Percentiles rank a stretch among this genome's conserved stretches.
Evolutionary conservation across 2,797 vertebrate species (phyloP).

Genomic region (Neoniphon sammara): DNA sequence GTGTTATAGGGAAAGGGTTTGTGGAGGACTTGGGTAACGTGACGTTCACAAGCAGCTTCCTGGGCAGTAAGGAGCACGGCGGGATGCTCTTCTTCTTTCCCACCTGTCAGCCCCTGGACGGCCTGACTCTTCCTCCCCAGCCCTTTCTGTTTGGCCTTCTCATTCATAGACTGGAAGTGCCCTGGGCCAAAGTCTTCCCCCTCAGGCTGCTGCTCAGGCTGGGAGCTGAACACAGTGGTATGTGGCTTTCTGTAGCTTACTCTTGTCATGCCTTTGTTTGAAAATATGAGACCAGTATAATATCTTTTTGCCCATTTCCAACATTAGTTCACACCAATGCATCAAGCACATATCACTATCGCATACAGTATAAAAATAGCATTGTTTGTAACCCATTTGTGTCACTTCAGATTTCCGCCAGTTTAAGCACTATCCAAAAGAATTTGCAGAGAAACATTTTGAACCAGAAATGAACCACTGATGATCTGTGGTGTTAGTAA

Average conservation of each 20-base stretch:
- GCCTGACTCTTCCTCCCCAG: constrained; percentile 82
- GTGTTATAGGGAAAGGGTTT: constrained; percentile 85
- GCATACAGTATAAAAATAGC: no score
- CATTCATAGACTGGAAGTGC: constrained; percentile 94
- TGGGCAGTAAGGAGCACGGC: constrained; percentile 90
- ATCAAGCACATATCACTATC: background rate
- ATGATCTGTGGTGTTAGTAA: no score
- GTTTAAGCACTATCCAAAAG: background rate
- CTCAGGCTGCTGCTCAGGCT: constrained; percentile 91
- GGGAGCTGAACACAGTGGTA: constrained; percentile 89
- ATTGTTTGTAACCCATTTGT: background rate
- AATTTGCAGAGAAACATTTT: no score
- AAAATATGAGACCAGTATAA: background rate
- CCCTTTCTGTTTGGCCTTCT: constrained; percentile 92
- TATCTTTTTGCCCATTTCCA: background rate
- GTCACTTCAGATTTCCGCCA: background rate
- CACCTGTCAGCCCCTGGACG: constrained; percentile 88
- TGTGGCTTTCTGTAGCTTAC: constrained; percentile 39
- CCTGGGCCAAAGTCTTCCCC: constrained; percentile 97
- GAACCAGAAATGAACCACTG: no score
- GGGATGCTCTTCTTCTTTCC: constrained; percentile 93
- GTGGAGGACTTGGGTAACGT: constrained; percentile 90
- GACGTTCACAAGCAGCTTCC: constrained; percentile 91
- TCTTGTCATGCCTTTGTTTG: background rate
- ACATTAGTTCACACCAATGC: background rate